These are phyloP conservation scores for Homalodisca vitripennis DNA, from an alignment of 1,140 invertebrate species.

Conservation along the genomic window DNA sequence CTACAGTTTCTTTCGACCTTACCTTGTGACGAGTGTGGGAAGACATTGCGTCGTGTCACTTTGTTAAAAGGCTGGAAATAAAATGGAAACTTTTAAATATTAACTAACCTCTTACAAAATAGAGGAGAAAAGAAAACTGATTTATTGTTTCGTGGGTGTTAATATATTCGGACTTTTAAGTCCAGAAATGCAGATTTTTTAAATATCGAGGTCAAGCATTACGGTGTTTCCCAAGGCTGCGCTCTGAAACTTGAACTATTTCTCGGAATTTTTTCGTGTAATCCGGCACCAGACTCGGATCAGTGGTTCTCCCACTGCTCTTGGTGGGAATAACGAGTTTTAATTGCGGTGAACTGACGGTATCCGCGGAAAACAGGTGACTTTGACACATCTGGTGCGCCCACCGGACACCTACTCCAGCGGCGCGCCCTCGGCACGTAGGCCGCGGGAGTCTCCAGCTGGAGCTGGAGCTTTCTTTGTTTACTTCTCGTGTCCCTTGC, in stretches of 20 bases:
- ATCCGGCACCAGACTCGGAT: not conserved
- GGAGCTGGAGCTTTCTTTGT: too few relatives aligned
- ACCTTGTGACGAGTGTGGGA: too few relatives aligned
- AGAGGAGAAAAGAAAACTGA: too few relatives aligned
- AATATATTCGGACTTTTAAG: too few relatives aligned
- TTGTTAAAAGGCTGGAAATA: too few relatives aligned
- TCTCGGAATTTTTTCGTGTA: not conserved
- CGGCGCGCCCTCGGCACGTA: not conserved
- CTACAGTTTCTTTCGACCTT: too few relatives aligned
- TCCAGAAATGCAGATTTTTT: too few relatives aligned
- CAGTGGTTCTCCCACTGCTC: not conserved
- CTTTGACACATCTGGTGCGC: constrained; percentile 8
- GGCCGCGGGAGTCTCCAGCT: not conserved
- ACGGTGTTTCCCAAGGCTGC: not conserved
- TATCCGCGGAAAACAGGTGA: constrained; percentile 21
- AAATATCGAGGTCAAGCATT: not conserved
- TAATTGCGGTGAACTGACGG: not conserved
- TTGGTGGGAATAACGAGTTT: not conserved
- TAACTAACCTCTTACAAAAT: too few relatives aligned
- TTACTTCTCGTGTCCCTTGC: too few relatives aligned
- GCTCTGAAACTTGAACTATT: not conserved
- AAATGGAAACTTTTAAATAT: too few relatives aligned
- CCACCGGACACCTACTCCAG: not conserved
- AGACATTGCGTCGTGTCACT: too few relatives aligned
- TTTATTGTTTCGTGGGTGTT: too few relatives aligned